Evolutionary conservation across 1,140 invertebrate species (phyloP).

Genomic region (Pseudomyrmex flavicornis): DNA sequence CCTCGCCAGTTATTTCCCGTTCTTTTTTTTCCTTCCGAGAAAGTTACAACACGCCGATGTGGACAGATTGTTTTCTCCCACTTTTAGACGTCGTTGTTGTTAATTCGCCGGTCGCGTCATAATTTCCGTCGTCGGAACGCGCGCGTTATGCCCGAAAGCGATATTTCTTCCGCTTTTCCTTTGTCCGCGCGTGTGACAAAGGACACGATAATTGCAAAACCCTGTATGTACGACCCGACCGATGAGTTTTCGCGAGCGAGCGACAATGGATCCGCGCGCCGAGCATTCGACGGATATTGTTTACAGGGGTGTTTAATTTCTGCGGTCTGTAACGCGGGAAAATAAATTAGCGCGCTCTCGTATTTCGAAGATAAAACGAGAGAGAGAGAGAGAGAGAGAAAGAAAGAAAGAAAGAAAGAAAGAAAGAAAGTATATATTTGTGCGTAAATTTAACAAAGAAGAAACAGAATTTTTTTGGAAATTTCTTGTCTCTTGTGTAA

Average conservation of each 20-base stretch:
- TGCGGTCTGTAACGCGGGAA: background rate
- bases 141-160: slow-evolving; percentile 18
- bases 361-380: background rate
- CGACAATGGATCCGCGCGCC: slow-evolving; percentile 3
- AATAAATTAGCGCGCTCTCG: slow-evolving; percentile 6
- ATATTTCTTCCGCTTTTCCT: slow-evolving; percentile 52
- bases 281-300: slow-evolving; percentile 18
- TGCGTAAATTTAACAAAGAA: too few relatives aligned
- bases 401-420: too few relatives aligned
- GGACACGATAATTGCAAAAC: slow-evolving; percentile 63
- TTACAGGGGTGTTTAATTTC: slow-evolving; percentile 32
- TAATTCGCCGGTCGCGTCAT: slow-evolving; percentile 56
- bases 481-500: background rate
- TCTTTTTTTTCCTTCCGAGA: background rate
- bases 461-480: too few relatives aligned
- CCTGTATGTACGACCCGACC: slow-evolving; percentile 35
- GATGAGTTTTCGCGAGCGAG: slow-evolving; percentile 44
- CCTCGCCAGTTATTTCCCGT: background rate
- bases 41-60: slow-evolving; percentile 4
- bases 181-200: slow-evolving; percentile 35
- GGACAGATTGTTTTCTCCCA: background rate
- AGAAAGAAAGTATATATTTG: too few relatives aligned
- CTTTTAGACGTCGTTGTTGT: slow-evolving; percentile 2
- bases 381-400: too few relatives aligned
- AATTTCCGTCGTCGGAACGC: slow-evolving; percentile 23